These are phyloP conservation scores for Xiphorhynchus erythropygius DNA, from an alignment of 2,797 vertebrate genomes.

Conservation along the genomic window DNA sequence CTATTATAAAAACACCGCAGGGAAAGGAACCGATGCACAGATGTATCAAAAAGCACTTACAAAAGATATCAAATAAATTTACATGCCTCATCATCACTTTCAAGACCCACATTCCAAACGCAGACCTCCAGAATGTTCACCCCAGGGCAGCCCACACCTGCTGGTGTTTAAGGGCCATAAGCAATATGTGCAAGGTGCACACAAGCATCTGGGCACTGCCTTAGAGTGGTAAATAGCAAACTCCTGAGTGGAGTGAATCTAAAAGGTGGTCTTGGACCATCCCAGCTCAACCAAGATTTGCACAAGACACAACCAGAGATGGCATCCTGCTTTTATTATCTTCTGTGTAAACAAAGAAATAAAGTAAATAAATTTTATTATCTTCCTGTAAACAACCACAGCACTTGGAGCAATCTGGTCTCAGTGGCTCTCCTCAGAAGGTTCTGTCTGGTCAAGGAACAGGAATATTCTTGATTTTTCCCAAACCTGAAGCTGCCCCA, in stretches of 20 bases:
- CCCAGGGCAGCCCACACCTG: neutral
- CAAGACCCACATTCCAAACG: neutral
- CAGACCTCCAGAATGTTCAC: neutral
- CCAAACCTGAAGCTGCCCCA: neutral
- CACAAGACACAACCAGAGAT: neutral
- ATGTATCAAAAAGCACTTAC: neutral
- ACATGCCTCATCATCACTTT: neutral
- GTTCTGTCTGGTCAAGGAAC: neutral
- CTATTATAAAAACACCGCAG: rapidly evolving
- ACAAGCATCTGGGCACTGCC: neutral
- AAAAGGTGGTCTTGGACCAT: neutral
- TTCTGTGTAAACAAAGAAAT: neutral
- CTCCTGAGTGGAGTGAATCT: neutral
- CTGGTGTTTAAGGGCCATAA: neutral
- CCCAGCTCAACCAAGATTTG: neutral
- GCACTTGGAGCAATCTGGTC: neutral
- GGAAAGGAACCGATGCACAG: neutral
- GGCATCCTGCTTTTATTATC: neutral
- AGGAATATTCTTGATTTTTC: neutral
- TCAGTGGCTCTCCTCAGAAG: neutral
- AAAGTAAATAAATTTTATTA: no score
- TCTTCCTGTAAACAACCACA: neutral
- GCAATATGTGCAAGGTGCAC: neutral
- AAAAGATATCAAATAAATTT: neutral
- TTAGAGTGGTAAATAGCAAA: neutral